These are phyloP conservation scores for Drosophila mimetica DNA, from an alignment of 2,888 invertebrate species.

Conservation along the genomic window DNA sequence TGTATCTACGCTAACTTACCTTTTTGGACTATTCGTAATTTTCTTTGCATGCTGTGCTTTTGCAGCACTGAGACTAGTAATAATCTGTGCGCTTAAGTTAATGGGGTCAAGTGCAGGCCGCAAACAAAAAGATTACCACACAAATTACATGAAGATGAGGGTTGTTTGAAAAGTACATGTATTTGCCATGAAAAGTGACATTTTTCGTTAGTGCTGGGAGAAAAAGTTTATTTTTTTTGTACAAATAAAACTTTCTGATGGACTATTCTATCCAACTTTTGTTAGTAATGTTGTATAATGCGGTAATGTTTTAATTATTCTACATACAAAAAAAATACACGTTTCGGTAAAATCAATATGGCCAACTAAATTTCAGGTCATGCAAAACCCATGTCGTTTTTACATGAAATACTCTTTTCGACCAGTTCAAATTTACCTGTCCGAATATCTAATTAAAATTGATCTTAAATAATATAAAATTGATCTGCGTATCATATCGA, in stretches of 20 bases:
- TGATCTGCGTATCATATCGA: too few relatives aligned
- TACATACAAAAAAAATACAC: too few relatives aligned
- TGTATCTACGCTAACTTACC: not conserved
- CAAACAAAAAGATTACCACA: conserved; percentile 35
- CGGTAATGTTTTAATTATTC: too few relatives aligned
- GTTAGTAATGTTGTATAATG: too few relatives aligned
- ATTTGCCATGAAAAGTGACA: not conserved
- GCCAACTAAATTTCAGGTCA: too few relatives aligned
- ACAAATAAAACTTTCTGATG: not conserved
- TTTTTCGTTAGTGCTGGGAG: not conserved
- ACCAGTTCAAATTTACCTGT: too few relatives aligned
- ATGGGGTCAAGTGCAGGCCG: conserved; percentile 69
- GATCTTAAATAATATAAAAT: too few relatives aligned
- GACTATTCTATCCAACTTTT: too few relatives aligned
- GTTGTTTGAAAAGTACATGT: conserved; percentile 1
- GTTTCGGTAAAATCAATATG: too few relatives aligned
- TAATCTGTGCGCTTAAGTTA: conserved; percentile 35
- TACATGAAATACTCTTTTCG: too few relatives aligned
- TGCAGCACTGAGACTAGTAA: conserved; percentile 48
- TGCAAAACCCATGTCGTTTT: too few relatives aligned
- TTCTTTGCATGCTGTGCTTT: conserved; percentile 1
- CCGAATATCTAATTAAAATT: too few relatives aligned
- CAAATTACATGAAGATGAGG: conserved; percentile 6
- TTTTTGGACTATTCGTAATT: conserved; percentile 25
- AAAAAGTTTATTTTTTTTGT: not conserved